Percentiles rank a stretch among this genome's conserved stretches.
Conservation (phyloP, 1,140 invertebrate species). For the Pygmarrhopalites habei region DNA sequence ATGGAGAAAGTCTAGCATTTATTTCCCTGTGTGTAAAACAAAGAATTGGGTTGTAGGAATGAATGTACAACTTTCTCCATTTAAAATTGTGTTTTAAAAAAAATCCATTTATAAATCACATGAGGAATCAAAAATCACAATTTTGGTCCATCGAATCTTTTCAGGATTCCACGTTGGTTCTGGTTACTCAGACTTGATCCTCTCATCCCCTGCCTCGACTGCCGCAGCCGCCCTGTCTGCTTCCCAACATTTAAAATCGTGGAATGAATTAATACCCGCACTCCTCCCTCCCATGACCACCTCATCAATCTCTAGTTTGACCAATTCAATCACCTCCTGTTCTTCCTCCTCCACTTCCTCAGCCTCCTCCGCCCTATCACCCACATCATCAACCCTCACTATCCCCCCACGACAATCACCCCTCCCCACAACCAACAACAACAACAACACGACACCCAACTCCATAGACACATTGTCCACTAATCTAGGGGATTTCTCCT, state of each 20-base stretch:
- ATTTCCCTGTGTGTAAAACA: not conserved
- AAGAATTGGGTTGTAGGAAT: not conserved
- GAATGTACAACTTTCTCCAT: too few relatives aligned
- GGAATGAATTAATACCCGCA: slow-evolving; percentile 35
- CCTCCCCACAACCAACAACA: not conserved
- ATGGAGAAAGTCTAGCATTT: too few relatives aligned
- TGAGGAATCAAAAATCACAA: too few relatives aligned
- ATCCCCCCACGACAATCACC: not conserved
- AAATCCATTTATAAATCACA: too few relatives aligned
- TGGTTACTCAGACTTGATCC: slow-evolving; percentile 25
- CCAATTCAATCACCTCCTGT: slow-evolving; percentile 22
- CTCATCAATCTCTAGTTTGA: slow-evolving; percentile 20
- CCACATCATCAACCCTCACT: not conserved
- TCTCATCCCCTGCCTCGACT: slow-evolving; percentile 1
- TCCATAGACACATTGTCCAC: not conserved
- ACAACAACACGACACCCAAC: not conserved
- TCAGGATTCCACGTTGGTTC: slow-evolving; percentile 16
- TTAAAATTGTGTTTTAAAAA: too few relatives aligned
- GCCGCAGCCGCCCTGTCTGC: not conserved
- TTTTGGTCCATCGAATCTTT: too few relatives aligned
- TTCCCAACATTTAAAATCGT: slow-evolving; percentile 32
- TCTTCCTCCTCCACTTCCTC: slow-evolving; percentile 12
- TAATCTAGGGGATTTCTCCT: not conserved
- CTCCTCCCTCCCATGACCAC: slow-evolving; percentile 23
- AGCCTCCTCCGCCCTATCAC: not conserved